Base-by-base conservation (phyloP, 2,797 vertebrate species). In the Brachyalestes nurse region DNA sequence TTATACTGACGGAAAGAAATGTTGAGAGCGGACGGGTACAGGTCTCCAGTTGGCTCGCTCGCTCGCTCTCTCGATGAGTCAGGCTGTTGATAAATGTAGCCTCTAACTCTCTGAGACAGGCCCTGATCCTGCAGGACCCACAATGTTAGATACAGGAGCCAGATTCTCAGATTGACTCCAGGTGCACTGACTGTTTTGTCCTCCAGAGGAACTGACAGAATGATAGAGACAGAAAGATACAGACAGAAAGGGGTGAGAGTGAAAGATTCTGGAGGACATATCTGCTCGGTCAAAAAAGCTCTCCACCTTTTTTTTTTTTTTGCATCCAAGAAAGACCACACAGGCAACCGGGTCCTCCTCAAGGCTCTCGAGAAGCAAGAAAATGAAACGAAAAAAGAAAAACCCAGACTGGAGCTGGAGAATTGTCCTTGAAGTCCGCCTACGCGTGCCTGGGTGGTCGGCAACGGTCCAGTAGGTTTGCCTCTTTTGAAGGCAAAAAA, bases 391-490 rank as follows among this genome's bases (percentile, higher is more conserved):
- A 51, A 19, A 53, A 21, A 2, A 49, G 2, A 25, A 23, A 23
- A 17, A 14, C 6, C 42, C 42, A 70, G 9, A 40, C 9, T 1
- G 9, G 23, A 49, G 7, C 6, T 16, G 23, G 40, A 45, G 66
- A 23, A 23, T 10, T 69, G 42, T 69, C 66, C 19, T 47, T 91
- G 90, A 88, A 77, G 75, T 84, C 88, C 86, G 88, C 88, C 83
- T 72, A 69, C 79, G 78, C 78, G 86, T 89, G 69, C 87, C 83
- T 84, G 88, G 89, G 90, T 89, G 91, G 88, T 86, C 67, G 21
- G 21, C n/a, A n/a, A 21, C 28, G 64, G 51, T 38, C 62, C 40
- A 17, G 62, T 23, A n/a, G 45, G 69, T 34, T 17, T 25, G 69
- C 12, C 12, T 17, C 60, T 34, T 62, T 19, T 58, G 6, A 57